Conservation (phyloP, 2,113 vertebrate genomes). For the Tylochromis polylepis region DNA sequence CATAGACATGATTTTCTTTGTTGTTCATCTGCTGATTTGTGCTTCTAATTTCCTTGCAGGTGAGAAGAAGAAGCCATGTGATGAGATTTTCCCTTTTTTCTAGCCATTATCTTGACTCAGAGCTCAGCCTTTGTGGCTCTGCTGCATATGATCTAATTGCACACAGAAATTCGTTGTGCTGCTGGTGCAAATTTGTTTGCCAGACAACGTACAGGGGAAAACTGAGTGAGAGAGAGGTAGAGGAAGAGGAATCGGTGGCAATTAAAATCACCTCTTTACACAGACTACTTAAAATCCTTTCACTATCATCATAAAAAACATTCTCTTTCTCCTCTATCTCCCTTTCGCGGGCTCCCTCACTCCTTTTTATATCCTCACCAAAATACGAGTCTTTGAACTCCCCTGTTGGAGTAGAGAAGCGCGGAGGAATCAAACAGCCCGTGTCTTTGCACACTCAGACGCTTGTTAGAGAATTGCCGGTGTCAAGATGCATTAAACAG, state of each 20-base stretch:
- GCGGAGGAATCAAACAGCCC: constrained; percentile 1
- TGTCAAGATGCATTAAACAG: constrained; percentile 61
- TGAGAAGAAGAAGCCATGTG: constrained; percentile 28
- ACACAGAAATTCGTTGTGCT: constrained; percentile 30
- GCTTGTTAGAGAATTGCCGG: constrained; percentile 43
- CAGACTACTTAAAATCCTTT: constrained; percentile 40
- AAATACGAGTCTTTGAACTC: constrained; percentile 49
- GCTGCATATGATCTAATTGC: constrained; percentile 46
- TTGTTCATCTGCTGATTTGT: neutral
- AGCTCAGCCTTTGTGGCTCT: constrained; percentile 23
- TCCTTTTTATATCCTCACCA: constrained; percentile 33
- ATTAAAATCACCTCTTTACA: constrained; percentile 51
- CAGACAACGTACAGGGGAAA: neutral
- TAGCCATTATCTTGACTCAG: constrained; percentile 28
- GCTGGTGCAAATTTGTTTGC: constrained; percentile 43
- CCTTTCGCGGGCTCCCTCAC: constrained; percentile 3
- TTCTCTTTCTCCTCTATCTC: neutral
- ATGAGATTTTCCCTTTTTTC: constrained; percentile 39
- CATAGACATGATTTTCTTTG: neutral
- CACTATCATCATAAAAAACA: neutral
- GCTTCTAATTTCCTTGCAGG: constrained; percentile 40
- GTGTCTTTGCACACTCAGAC: constrained; percentile 12
- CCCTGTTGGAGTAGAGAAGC: neutral
- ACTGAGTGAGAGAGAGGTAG: neutral
- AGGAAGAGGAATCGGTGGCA: constrained; percentile 25